Evolutionary conservation across 2,797 vertebrate species (phyloP), one percentile per base, ranked within the genome.

Genomic region (Hyperoplus lanceolatus): DNA sequence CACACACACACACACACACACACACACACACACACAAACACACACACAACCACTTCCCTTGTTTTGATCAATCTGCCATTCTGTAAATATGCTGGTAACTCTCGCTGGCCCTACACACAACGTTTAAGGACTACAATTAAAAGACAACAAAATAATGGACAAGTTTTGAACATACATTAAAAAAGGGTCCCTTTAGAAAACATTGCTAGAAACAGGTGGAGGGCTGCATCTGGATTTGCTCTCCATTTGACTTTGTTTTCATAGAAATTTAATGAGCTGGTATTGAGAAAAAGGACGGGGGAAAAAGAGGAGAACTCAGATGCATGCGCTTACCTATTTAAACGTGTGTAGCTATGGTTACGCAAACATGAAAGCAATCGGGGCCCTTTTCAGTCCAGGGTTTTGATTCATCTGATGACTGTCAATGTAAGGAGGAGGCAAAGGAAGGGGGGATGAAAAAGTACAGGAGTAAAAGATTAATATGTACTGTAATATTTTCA

Each of bases 321-420:
- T 91, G 87, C 79, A 85, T 91, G 87, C 79, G 86, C 87, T 94
- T 93, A 95, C 93, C 90, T 93, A 90, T 95, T 94, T 88, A 91
- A 93, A 93, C 87, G 85, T 89, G 85, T 53, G 93, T 95, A 91
- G 80, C 94, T 92, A 95, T 95, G 94, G 94, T 93, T 92, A 94
- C 94, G 49, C 90, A 93, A 93, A 95, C 93, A 94, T 95, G 93
- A 94, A 95, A 95, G 95, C 91, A 80, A 77, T 51, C 73, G 75
- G 62, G 79, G 82, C 81, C 87, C 89, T 87, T 92, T 94, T 91
- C 88, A 90, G 85, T 77, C 85, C 88, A 71, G 79, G 77, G 29
- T 87, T 91, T 84, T 87, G 82, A 93, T 93, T 92, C 82, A 88
- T 90, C 82, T 59, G 68, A 75, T 85, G 90, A 87, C 88, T 89